Base-by-base conservation (phyloP, 1,140 invertebrate species). In the Lanistes nyassanus region DNA sequence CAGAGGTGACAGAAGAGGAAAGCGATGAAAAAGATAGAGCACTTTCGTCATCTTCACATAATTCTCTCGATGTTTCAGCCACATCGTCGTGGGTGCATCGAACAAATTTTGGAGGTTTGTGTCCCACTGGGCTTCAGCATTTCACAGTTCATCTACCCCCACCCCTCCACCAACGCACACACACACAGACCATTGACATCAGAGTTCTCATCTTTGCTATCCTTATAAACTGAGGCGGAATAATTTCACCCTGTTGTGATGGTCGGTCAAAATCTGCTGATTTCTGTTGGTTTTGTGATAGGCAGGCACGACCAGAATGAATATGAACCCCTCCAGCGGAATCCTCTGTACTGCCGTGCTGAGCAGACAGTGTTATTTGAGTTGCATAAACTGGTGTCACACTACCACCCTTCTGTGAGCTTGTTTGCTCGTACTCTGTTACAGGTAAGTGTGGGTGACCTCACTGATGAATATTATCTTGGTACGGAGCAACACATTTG, bases 391-490 rank as follows among this genome's bases (percentile, higher is more conserved):
- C 89, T 99, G 0, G 84, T 91, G 2, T 85, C 91, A 9, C 96
- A 99, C 88, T 98, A 93, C 88, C 97, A 99, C 91, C 97, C 97
- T 2, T 94, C 95, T 53, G 95, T 98, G 19, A 91, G 94, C 67
- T 88, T 98, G 53, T 99, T 97, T 91, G 95, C 96, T 0, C 91
- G 92, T 55, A 94, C 93, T 74, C 90, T 99, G n/a, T 82, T 97
- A 1, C 89, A 94, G 79, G 93, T 94, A 39, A 31, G 62, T 36
- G 29, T 39, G 21, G 47, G 7, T 31, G 1, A 47, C 42, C 42
- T 13, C 19, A 47, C 2, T 47, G 42, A 47, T 47, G 9, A 2
- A 16, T 47, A 13, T 47, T 47, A 16, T 47, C n/a, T 47, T 13
- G 42, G 42, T 47, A 47, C 39, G 13, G 39, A 42, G 39, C 13